Percentiles rank a stretch among this genome's conserved stretches.
Evolutionary conservation across 2,888 invertebrate species (phyloP).

Genomic region (Venusia cambrica): DNA sequence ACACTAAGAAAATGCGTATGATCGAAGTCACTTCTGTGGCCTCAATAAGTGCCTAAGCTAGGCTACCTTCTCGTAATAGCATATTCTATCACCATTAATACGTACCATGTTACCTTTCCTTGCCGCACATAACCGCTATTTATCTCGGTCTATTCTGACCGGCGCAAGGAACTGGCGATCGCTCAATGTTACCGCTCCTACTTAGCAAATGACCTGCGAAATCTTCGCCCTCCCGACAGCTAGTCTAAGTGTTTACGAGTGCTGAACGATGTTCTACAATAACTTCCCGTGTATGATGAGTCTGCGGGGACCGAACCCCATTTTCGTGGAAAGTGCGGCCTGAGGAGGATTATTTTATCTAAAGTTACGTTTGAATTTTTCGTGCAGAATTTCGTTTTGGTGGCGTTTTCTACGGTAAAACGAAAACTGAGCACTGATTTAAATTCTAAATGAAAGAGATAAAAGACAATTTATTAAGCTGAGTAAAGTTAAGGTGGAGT

Average conservation of each 20-base stretch:
- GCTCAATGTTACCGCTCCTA: conserved; percentile 15
- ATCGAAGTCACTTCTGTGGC: background rate
- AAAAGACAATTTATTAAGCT: too few relatives aligned
- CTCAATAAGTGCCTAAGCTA: background rate
- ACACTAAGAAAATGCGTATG: too few relatives aligned
- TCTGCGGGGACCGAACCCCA: conserved; percentile 15
- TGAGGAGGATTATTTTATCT: too few relatives aligned
- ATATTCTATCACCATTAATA: conserved; percentile 16
- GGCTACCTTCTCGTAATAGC: conserved; percentile 1
- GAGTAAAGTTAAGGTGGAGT: too few relatives aligned
- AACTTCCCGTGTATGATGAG: conserved; percentile 7
- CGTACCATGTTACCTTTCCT: conserved; percentile 5
- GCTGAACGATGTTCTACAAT: conserved; percentile 5
- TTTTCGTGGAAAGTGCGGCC: conserved; percentile 7
- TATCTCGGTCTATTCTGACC: conserved; percentile 18
- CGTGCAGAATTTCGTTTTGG: too few relatives aligned
- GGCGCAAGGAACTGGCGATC: conserved; percentile 10
- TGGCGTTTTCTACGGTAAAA: too few relatives aligned
- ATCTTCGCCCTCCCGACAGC: conserved; percentile 12
- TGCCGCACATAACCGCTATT: conserved; percentile 15
- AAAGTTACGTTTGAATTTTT: too few relatives aligned
- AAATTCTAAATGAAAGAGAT: too few relatives aligned
- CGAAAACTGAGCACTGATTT: too few relatives aligned
- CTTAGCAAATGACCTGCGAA: conserved; percentile 20
- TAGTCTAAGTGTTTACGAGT: conserved; percentile 15